phyloP scores from a whole-genome alignment of 2,888 invertebrate genomes.

The Dioctria linearis region DNA sequence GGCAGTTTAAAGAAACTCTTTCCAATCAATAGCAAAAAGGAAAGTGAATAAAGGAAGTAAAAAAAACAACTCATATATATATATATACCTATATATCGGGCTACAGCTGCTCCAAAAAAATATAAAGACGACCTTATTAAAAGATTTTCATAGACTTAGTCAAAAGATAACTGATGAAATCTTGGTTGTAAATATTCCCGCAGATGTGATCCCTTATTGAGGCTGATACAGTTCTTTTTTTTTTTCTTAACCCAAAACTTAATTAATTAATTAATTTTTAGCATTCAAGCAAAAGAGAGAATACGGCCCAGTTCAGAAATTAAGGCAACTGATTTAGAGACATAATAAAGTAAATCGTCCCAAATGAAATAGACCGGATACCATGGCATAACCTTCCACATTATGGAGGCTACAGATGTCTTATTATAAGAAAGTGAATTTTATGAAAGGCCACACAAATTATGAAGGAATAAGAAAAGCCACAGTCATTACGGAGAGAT shows the following conservation, averaged over 20 bases:
- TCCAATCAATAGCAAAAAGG: too few relatives aligned
- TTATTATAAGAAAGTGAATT: slow-evolving; percentile 32
- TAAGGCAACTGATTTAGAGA: slow-evolving; percentile 40
- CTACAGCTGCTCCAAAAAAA: not conserved
- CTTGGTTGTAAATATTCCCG: slow-evolving; percentile 29
- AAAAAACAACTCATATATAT: too few relatives aligned
- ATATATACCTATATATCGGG: too few relatives aligned
- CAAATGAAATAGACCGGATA: slow-evolving; percentile 17
- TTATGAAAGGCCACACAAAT: slow-evolving; percentile 24
- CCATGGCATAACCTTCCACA: slow-evolving; percentile 3
- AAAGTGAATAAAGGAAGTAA: too few relatives aligned
- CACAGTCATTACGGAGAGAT: not conserved
- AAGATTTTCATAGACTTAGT: not conserved
- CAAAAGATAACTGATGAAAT: slow-evolving; percentile 21
- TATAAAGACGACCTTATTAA: not conserved
- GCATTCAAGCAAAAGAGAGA: slow-evolving; percentile 16
- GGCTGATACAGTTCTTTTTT: slow-evolving; percentile 2
- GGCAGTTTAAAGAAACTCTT: too few relatives aligned
- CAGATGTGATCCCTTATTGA: slow-evolving; percentile 14
- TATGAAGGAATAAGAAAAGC: slow-evolving; percentile 17
- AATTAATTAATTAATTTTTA: slow-evolving; percentile 49
- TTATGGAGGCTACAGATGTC: slow-evolving; percentile 27
- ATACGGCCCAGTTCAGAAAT: slow-evolving; percentile 1
- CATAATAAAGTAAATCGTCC: slow-evolving; percentile 47
- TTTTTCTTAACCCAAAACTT: slow-evolving; percentile 29